Percentiles rank a stretch among this genome's conserved stretches.
Conservation (phyloP, 1,140 invertebrate species). For the Panagrolaimus sp. region DNA sequence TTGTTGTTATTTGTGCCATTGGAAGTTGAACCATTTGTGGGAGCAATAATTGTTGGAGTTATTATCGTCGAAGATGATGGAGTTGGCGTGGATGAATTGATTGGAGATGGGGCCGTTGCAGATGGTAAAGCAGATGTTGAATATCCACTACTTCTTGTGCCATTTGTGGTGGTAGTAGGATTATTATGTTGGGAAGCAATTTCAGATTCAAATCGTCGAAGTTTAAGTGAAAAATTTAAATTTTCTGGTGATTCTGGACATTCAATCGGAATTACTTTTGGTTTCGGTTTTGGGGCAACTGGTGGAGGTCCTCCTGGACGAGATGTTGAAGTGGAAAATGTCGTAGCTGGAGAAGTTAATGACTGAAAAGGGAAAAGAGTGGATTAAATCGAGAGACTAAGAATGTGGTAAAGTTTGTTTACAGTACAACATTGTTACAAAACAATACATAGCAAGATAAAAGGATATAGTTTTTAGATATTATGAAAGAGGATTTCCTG, state of each 20-base stretch:
- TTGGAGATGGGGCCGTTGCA: background rate
- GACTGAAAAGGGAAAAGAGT: too few species aligned
- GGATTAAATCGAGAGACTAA: too few species aligned
- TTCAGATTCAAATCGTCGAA: constrained; percentile 22
- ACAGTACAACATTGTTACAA: too few species aligned
- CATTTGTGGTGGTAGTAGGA: background rate
- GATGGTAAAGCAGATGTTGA: background rate
- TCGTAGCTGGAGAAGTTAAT: too few species aligned
- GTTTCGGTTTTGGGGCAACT: constrained; percentile 40
- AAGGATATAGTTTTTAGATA: too few species aligned
- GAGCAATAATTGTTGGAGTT: background rate
- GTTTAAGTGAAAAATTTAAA: constrained; percentile 22
- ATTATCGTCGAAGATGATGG: too few species aligned
- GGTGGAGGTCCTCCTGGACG: constrained; percentile 40
- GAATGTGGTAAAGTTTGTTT: too few species aligned
- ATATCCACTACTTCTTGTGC: background rate
- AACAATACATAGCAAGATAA: too few species aligned
- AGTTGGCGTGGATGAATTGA: background rate
- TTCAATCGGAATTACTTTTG: constrained; percentile 40
- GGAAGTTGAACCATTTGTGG: background rate
- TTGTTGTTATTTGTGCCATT: background rate
- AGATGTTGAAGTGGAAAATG: background rate
- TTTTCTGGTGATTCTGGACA: constrained; percentile 9
- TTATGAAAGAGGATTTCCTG: too few species aligned
- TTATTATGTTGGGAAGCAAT: background rate